These are phyloP conservation scores for Eustalomyia histrio DNA, from an alignment of 2,888 invertebrate species.

Conservation along the genomic window DNA sequence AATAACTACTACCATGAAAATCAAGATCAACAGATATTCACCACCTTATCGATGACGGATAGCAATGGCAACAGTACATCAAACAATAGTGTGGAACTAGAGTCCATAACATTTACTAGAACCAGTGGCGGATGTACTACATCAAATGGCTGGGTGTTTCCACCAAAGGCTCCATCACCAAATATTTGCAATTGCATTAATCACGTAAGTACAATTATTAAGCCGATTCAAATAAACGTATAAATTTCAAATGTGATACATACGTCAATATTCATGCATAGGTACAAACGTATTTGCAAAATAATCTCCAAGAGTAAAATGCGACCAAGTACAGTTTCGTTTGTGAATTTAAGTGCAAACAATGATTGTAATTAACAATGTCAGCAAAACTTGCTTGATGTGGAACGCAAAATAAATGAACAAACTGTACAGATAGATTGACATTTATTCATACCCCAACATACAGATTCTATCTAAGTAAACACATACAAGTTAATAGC, in stretches of 20 bases:
- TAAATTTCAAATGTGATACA: background rate
- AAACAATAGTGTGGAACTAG: slow-evolving; percentile 56
- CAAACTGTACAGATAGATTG: too few relatives aligned
- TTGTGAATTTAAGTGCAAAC: slow-evolving; percentile 1
- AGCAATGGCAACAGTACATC: slow-evolving; percentile 62
- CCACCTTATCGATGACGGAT: slow-evolving; percentile 62
- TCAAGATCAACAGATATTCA: slow-evolving; percentile 65
- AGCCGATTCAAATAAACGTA: background rate
- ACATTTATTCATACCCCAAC: too few relatives aligned
- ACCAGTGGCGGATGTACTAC: slow-evolving; percentile 66
- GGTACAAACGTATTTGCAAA: too few relatives aligned
- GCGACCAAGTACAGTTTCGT: slow-evolving; percentile 48
- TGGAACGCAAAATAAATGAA: too few relatives aligned
- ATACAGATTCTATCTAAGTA: too few relatives aligned
- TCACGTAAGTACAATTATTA: slow-evolving; percentile 81
- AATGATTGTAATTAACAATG: background rate
- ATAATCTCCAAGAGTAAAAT: slow-evolving; percentile 15
- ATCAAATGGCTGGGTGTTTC: slow-evolving; percentile 87
- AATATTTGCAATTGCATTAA: slow-evolving; percentile 84
- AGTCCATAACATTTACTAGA: slow-evolving; percentile 70
- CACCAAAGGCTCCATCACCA: slow-evolving; percentile 88
- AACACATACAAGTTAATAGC: too few relatives aligned
- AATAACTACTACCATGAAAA: slow-evolving; percentile 70
- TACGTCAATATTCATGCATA: too few relatives aligned
- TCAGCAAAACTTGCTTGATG: too few relatives aligned